Evolutionary conservation across 2,888 invertebrate genomes (phyloP), one percentile per base, ranked within the genome.

Genomic region (Osmoderma eremita): DNA sequence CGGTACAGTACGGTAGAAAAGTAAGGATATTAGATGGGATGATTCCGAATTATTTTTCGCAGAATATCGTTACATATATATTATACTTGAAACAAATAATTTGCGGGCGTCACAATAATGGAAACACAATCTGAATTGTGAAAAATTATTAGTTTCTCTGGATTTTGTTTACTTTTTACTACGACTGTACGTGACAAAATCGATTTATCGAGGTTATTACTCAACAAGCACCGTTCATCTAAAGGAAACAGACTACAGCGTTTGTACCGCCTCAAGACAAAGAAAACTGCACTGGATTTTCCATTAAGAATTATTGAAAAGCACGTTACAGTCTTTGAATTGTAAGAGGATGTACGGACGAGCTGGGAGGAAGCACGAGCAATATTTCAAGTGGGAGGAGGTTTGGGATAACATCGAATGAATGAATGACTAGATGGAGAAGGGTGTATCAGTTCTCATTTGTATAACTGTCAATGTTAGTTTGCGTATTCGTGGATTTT

Each of bases 241-340:
- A 13, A 56, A 56, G 13, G 41, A 39, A n/a, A 6, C 13, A 10
- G 18, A 10, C 20, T 24, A 0, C 17, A 4, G 6, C 20, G 39
- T 20, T 38, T 17, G n/a, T 41, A 39, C 17, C 20, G 18, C 13
- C 39, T 41, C 41, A 39, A 54, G 54, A 72, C 71, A 71, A 72
- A 71, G 71, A 71, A 71, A 67, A 72, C 61, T 42, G 45, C 72
- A 72, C 18, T 56, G 54, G 41, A 56, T 56, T 79, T 81, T 81
- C 80, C 81, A 81, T 81, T 81, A 81, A 79, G 80, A 78, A 79
- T 80, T 81, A 81, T 81, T 81, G 81, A 80, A 81, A 80, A 81
- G 81, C 80, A 78, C 75, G 75, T 22, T 22, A 22, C 41, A 22
- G 39, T 20, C 8, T 30, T 30, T 30, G n/a, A 18, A 20, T 20